phyloP scores from a whole-genome alignment of 2,888 invertebrate species.

The Parascotia fuliginaria region DNA sequence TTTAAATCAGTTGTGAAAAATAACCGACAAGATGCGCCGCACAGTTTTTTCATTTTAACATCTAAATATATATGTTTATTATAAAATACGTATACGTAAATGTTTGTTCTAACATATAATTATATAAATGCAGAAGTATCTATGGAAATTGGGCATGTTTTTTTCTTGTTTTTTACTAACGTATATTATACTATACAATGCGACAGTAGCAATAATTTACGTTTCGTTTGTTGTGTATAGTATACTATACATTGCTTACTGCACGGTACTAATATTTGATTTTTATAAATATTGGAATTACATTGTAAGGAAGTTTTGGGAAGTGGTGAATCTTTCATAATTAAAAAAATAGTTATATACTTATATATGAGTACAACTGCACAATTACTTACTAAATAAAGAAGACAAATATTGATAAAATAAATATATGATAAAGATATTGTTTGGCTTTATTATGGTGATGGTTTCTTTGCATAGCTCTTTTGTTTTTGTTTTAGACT shows the following conservation, averaged over 20 bases:
- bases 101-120: background rate
- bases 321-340: background rate
- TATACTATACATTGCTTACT: constrained; percentile 7
- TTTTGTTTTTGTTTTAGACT: constrained; percentile 18
- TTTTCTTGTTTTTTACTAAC: constrained; percentile 14
- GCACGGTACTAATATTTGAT: background rate
- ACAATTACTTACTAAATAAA: background rate
- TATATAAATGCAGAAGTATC: constrained; percentile 3
- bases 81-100: constrained; percentile 1
- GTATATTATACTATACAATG: constrained; percentile 16
- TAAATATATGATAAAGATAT: background rate
- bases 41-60: constrained; percentile 6
- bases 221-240: constrained; percentile 16
- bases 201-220: constrained; percentile 16
- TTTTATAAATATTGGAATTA: background rate
- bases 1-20: constrained; percentile 21
- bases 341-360: background rate
- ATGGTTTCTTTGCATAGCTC: constrained; percentile 6
- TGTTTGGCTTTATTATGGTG: constrained; percentile 7
- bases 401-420: background rate
- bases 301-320: background rate
- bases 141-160: constrained; percentile 11
- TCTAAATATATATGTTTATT: constrained; percentile 7
- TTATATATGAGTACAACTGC: constrained; percentile 2
- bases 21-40: constrained; percentile 19